A percentile compares a stretch with the other conserved stretches of the same genome.
Evolutionary conservation across 2,113 vertebrate genomes (phyloP).

Genomic region (Pardalotus punctatus): DNA sequence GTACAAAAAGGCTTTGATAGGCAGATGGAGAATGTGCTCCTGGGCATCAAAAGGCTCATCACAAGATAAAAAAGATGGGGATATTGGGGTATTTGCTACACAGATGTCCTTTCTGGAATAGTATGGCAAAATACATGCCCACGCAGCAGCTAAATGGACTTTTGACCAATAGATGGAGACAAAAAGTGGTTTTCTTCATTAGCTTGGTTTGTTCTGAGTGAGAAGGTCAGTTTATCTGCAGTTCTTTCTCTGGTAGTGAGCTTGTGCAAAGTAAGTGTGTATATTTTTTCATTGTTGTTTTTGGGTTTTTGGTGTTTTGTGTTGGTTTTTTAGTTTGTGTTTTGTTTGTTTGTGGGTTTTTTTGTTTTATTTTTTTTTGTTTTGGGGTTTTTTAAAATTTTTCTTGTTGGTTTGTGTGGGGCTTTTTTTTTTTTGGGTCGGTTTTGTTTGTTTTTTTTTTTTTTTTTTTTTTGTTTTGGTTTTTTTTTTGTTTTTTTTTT

Average conservation of each 20-base stretch:
- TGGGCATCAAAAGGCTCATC: constrained; percentile 15
- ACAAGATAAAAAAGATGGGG: not conserved
- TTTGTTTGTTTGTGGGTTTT: no score
- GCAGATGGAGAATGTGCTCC: constrained; percentile 49
- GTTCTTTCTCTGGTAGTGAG: not conserved
- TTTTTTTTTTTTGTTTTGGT: not conserved
- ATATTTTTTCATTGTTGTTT: not conserved
- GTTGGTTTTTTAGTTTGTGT: no score
- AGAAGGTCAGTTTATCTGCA: not conserved
- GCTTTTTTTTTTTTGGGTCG: no score
- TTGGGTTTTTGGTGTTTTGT: not conserved
- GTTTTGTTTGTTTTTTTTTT: not conserved
- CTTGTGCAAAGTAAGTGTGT: not conserved
- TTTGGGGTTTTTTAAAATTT: no score
- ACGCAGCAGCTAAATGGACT: not conserved
- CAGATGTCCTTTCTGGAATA: not conserved
- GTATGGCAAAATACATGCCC: not conserved
- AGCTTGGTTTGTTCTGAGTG: not conserved
- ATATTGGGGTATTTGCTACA: not conserved
- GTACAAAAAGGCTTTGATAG: constrained; percentile 51
- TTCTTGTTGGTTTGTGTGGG: not conserved
- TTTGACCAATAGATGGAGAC: constrained; percentile 37
- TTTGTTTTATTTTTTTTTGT: not conserved
- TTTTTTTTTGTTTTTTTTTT: not conserved
- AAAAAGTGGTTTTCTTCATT: not conserved